Base-by-base conservation (phyloP, 1,140 invertebrate species). In the Drosophila ficusphila region DNA sequence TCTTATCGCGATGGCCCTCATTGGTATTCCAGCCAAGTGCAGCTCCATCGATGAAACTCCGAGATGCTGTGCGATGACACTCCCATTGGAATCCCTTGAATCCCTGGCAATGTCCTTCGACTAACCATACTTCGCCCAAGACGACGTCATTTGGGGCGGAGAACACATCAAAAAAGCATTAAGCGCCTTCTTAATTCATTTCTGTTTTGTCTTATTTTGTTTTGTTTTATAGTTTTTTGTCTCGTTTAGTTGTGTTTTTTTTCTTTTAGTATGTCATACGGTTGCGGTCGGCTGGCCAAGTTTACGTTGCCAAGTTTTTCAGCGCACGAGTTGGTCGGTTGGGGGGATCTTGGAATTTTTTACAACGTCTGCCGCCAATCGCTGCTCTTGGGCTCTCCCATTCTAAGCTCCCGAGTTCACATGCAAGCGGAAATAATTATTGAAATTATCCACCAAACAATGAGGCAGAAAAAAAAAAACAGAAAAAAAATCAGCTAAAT, bases 351-450 rank as follows among this genome's bases (percentile, higher is more conserved):
- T 44, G 42, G 21, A 8, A n/a, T 48, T 33, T 48, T 48, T 48
- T 14, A 25, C 44, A 29, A 5, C 25, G 9, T 47, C 25, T 29
- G 9, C 19, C 16, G 16, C 18, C 49, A 23, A 52, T 52, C 44
- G 44, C 14, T 25, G 25, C 23, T 25, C 11, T 27, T 23, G 57
- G 47, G 25, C 29, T 41, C 18, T 48, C 38, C 33, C 39, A 51
- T 53, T 67, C 76, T 73, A 47, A 54, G 65, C 25, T 41, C 56
- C 47, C 56, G 41, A 56, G 27, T 56, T 83, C 65, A 42, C 81
- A 79, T 76, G 72, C 65, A 64, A 85, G 62, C 76, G 79, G 81
- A 85, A 85, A 76, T 79, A 86, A 85, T 86, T 86, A 83, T 46
- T 41, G 12, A 68, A 76, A 76, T 72, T 62, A 65, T 41, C 56